Base-by-base conservation (phyloP, 2,797 vertebrate genomes). In the Anableps anableps region DNA sequence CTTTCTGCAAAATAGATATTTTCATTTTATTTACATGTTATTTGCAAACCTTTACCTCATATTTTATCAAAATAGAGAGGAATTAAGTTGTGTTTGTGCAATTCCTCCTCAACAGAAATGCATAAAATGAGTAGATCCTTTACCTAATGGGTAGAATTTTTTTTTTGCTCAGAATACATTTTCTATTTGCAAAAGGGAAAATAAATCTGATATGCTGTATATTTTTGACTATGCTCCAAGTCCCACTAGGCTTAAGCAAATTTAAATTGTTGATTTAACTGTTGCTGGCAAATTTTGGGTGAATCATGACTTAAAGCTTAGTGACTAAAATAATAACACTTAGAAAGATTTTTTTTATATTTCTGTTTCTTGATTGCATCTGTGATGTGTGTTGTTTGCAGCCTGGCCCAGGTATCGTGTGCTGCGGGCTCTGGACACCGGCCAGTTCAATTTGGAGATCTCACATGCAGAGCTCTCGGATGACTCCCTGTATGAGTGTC, bases 381-480 rank as follows among this genome's bases (percentile, higher is more conserved):
- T 45, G 43, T 58, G 81, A 10, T 85, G 68, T 85, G 76, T 84
- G 72, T 80, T 16, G 75, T 76, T 73, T 79, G 68, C 93, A 98
- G 97, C 97, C 19, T 99, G 98, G 98, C 98, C 98, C 0, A 93
- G 98, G 84, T 99, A 99, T 83, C 95, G 96, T 0, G 93, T 99
- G 17, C 93, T 97, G 75, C 96, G 97, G 43, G 96, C 96, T 4
- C 92, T 96, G 0, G 98, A 98, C 7, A 95, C 96, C 0, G 98
- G 98, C 3, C 97, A 98, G 90, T 98, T 97, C 95, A 98, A 99
- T 95, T 91, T 99, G 96, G 97, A 99, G 95, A 98, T 99, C 93
- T 96, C 93, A 7, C 92, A 96, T 0, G 95, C 98, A 0, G 97
- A 98, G 85, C 96, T 99, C 51, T 97, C 97, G 0, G 98, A 99